Conservation (phyloP, 2,797 vertebrate species). For the Poecilia wingei region DNA sequence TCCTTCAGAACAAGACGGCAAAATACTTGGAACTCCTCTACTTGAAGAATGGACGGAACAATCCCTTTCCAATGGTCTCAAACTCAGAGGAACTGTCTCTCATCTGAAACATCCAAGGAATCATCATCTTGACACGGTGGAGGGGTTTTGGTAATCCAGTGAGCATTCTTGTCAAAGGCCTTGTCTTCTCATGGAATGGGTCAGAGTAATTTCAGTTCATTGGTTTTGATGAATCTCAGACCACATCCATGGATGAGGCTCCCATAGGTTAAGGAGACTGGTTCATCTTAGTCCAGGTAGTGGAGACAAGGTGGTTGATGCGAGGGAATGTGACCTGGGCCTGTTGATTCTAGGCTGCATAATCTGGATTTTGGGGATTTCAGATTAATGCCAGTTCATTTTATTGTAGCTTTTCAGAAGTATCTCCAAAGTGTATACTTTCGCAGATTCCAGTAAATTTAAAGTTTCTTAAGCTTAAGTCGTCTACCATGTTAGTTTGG, state of each 20-base stretch:
- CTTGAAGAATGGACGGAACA: not conserved
- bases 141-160: not conserved
- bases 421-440: not conserved
- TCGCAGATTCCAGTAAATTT: not conserved
- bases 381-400: not conserved
- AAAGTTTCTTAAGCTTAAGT: not conserved
- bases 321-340: not conserved
- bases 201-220: not conserved
- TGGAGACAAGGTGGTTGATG: not conserved
- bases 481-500: constrained; percentile 18
- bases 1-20: not conserved
- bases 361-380: not conserved
- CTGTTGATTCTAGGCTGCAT: not conserved
- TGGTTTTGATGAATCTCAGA: not conserved
- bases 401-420: not conserved
- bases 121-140: not conserved
- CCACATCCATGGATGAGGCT: not conserved
- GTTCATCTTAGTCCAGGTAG: not conserved
- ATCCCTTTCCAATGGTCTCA: not conserved
- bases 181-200: not conserved
- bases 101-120: not conserved
- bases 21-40: not conserved
- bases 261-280: not conserved
- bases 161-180: not conserved
- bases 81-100: not conserved